Percentiles rank a stretch among this genome's conserved stretches.
Evolutionary conservation across 2,888 invertebrate genomes (phyloP).

Genomic region (Hydrotaea cyrtoneurina): DNA sequence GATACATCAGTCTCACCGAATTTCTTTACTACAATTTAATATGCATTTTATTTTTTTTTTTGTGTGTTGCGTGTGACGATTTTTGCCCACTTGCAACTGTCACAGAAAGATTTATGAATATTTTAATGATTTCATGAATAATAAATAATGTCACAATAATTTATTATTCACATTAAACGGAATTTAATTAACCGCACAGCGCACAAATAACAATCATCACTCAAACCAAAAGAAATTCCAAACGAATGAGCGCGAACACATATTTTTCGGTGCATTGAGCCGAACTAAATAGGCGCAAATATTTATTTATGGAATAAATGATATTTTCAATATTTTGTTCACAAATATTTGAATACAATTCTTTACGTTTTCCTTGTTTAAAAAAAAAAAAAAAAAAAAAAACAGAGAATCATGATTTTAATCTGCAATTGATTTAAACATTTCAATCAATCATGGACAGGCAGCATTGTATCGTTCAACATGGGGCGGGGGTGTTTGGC

Average conservation of each 20-base stretch:
- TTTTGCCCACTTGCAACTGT: neutral
- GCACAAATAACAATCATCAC: neutral
- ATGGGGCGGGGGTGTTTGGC: neutral
- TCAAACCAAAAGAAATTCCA: no score
- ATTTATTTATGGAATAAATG: slow-evolving; percentile 15
- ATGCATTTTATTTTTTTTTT: no score
- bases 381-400: neutral
- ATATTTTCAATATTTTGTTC: neutral
- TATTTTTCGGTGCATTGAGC: neutral
- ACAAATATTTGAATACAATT: neutral
- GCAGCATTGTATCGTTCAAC: neutral
- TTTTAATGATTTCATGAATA: slow-evolving; percentile 29
- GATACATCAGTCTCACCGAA: no score
- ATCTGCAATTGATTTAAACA: slow-evolving; percentile 36
- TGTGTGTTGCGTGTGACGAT: no score
- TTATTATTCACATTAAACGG: slow-evolving; percentile 33
- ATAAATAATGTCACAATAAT: slow-evolving; percentile 26
- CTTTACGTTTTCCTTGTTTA: no score
- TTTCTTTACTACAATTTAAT: no score
- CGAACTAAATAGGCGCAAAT: slow-evolving; percentile 7
- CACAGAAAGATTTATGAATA: neutral
- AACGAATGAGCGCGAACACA: neutral
- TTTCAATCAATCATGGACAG: slow-evolving; percentile 22
- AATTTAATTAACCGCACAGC: slow-evolving; percentile 43
- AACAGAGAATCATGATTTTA: slow-evolving; percentile 12